Percentiles rank a stretch among this genome's conserved stretches.
These are phyloP conservation scores for Cranoglanis bouderius DNA, from an alignment of 2,113 vertebrate species.

Conservation along the genomic window DNA sequence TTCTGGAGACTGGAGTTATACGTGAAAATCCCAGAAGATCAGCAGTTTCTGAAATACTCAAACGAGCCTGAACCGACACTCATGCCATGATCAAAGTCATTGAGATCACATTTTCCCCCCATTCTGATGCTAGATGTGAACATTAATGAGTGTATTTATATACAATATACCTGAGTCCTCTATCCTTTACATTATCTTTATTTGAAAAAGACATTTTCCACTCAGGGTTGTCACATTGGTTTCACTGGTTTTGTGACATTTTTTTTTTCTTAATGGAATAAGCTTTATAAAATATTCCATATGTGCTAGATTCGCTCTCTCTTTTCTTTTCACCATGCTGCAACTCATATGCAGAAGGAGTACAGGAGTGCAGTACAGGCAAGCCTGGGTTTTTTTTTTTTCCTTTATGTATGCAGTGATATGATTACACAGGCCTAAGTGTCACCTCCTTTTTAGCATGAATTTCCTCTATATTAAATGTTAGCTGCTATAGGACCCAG, in stretches of 20 bases:
- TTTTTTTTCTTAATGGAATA: slow-evolving; percentile 24
- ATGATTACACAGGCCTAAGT: slow-evolving; percentile 58
- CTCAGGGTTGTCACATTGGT: background rate
- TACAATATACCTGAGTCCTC: background rate
- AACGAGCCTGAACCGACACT: background rate
- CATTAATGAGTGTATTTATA: slow-evolving; percentile 8
- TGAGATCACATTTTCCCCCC: background rate
- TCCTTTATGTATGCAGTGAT: slow-evolving; percentile 58
- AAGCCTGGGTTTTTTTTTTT: background rate
- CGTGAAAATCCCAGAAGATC: background rate
- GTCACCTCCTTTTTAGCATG: slow-evolving; percentile 71
- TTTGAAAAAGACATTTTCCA: background rate
- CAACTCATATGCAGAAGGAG: slow-evolving; percentile 21
- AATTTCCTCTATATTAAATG: slow-evolving; percentile 65
- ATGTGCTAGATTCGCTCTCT: background rate
- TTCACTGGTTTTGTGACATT: background rate
- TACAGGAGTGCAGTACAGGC: slow-evolving; percentile 47
- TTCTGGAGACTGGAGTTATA: background rate
- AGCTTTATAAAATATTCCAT: slow-evolving; percentile 12
- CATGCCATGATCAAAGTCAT: background rate
- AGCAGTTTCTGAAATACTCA: background rate
- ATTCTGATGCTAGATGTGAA: background rate
- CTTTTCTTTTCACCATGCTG: background rate
- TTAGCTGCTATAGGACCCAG: slow-evolving; percentile 75
- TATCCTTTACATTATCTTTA: background rate